These are phyloP conservation scores for Loxodonta africana DNA, from an alignment of 2,113 vertebrate species.

Conservation along the genomic window DNA sequence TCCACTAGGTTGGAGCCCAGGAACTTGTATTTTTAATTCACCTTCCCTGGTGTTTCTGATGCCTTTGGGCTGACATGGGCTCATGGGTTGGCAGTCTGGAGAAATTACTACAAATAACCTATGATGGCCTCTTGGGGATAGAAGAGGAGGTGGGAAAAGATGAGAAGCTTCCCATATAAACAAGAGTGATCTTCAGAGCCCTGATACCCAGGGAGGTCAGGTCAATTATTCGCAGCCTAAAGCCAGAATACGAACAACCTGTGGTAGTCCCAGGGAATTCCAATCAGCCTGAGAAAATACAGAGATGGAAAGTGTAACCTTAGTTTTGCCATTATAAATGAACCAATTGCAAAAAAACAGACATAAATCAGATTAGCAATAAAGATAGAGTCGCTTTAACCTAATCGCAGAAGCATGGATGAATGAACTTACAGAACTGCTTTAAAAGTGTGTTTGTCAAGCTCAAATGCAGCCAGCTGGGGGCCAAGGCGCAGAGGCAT, in stretches of 20 bases:
- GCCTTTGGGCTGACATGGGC: background rate
- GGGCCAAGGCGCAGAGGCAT: background rate
- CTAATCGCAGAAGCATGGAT: conserved; percentile 78
- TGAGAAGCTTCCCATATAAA: background rate
- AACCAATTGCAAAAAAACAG: conserved; percentile 75
- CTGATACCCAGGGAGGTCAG: conserved; percentile 32
- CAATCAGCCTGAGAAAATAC: conserved; percentile 76
- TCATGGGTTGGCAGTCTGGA: background rate
- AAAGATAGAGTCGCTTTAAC: conserved; percentile 81
- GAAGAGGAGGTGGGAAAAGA: background rate
- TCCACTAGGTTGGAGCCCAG: background rate
- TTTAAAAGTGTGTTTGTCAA: conserved; percentile 48
- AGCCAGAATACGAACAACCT: background rate
- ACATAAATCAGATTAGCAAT: conserved; percentile 81
- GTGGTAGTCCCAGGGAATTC: conserved; percentile 65
- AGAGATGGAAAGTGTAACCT: conserved; percentile 72
- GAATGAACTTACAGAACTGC: conserved; percentile 74
- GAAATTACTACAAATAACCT: conserved; percentile 3
- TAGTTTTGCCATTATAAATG: conserved; percentile 80
- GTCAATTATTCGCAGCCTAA: background rate
- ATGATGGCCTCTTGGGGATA: background rate
- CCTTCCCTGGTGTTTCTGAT: conserved; percentile 4
- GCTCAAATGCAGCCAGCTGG: background rate
- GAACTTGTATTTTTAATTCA: background rate
- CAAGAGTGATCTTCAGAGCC: background rate